These are phyloP conservation scores for Orchesellides sinensis DNA, from an alignment of 2,888 invertebrate species.

Conservation along the genomic window DNA sequence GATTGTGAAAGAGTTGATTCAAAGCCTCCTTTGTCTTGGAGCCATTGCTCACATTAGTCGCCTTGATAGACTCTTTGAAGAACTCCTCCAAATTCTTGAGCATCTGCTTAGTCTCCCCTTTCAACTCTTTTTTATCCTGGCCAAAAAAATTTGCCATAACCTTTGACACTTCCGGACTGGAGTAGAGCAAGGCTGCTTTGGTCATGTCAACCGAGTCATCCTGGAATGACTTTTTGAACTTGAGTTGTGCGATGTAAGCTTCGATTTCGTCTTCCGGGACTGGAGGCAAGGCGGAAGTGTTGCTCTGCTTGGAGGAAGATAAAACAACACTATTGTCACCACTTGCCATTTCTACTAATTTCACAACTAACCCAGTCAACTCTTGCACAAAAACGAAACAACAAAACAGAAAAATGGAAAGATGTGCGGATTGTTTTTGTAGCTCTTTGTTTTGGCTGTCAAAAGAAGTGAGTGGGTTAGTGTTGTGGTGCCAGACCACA, in stretches of 20 bases:
- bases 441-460: too few relatives aligned
- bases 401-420: too few relatives aligned
- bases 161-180: conserved; percentile 19
- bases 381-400: too few relatives aligned
- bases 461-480: too few relatives aligned
- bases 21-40: conserved; percentile 15
- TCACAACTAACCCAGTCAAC: too few relatives aligned
- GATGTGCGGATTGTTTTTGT: too few relatives aligned
- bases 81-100: conserved; percentile 4
- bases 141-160: conserved; percentile 28
- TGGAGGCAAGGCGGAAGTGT: not conserved
- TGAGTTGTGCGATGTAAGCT: conserved; percentile 18
- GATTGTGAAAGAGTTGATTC: conserved; percentile 27
- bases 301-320: too few relatives aligned
- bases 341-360: too few relatives aligned
- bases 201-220: conserved; percentile 11
- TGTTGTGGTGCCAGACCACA: too few relatives aligned
- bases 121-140: conserved; percentile 10
- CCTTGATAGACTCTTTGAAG: conserved; percentile 23
- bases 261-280: conserved; percentile 15
- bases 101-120: not conserved
- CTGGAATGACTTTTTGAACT: conserved; percentile 18
- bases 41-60: not conserved
- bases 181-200: not conserved
- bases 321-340: too few relatives aligned